phyloP scores from a whole-genome alignment of 2,797 vertebrate species.

The Melopsittacus undulatus region DNA sequence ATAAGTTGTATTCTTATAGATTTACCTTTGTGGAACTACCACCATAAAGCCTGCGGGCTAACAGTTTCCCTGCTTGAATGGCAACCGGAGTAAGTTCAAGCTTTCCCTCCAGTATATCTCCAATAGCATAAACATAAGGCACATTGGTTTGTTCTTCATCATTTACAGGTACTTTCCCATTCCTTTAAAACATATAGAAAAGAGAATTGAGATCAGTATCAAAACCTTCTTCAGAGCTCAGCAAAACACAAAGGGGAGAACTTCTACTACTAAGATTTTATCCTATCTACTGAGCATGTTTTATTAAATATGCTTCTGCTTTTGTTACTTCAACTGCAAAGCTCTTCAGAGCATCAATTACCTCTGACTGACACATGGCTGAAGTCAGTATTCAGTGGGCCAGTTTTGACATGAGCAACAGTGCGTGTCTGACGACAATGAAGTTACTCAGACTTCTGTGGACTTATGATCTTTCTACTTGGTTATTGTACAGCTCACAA shows the following conservation, averaged over 20 bases:
- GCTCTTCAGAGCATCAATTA: background rate
- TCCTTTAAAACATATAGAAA: constrained; percentile 75
- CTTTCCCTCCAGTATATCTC: constrained; percentile 93
- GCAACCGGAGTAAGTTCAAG: constrained; percentile 95
- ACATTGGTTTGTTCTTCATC: constrained; percentile 93
- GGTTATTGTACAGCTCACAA: background rate
- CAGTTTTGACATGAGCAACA: background rate
- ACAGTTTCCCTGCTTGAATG: constrained; percentile 90
- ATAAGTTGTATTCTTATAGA: background rate
- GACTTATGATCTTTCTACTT: background rate
- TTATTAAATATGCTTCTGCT: background rate
- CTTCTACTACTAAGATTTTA: background rate
- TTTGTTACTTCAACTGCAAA: background rate
- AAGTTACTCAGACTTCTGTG: background rate
- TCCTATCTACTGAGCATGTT: background rate
- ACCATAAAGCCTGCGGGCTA: constrained; percentile 88
- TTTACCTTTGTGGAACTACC: constrained; percentile 83
- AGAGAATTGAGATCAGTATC: background rate
- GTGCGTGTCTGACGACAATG: background rate
- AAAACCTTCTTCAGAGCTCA: background rate
- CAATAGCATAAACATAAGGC: constrained; percentile 90
- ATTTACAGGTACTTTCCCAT: constrained; percentile 90
- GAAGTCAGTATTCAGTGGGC: background rate
- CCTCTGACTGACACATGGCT: background rate
- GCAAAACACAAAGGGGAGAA: background rate